Percentiles rank a stretch among this genome's conserved stretches.
These are phyloP conservation scores for Anarsia innoxiella DNA, from an alignment of 2,888 invertebrate genomes.

Conservation along the genomic window DNA sequence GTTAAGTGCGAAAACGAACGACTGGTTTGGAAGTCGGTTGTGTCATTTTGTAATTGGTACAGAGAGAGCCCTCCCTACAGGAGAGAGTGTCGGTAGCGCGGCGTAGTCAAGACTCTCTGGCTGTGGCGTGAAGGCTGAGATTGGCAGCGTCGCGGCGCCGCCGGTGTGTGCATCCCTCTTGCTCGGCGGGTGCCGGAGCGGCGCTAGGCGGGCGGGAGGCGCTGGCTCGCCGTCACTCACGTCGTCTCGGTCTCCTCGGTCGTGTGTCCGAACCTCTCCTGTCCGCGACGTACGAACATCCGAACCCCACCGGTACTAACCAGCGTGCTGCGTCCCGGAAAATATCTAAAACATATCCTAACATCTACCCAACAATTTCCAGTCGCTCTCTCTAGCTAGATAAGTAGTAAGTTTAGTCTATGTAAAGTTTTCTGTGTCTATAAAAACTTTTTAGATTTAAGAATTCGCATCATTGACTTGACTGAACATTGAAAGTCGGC, in stretches of 20 bases:
- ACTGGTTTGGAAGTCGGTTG: slow-evolving; percentile 27
- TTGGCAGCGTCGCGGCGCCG: slow-evolving; percentile 47
- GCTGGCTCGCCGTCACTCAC: slow-evolving; percentile 63
- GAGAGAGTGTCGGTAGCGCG: slow-evolving; percentile 49
- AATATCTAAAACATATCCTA: slow-evolving; percentile 39
- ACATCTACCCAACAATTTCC: slow-evolving; percentile 24
- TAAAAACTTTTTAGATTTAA: slow-evolving; percentile 27
- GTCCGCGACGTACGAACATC: slow-evolving; percentile 65
- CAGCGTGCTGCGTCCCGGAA: slow-evolving; percentile 42
- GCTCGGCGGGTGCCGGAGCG: slow-evolving; percentile 48
- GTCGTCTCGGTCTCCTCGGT: slow-evolving; percentile 64
- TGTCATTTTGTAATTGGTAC: slow-evolving; percentile 34
- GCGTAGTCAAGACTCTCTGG: slow-evolving; percentile 67
- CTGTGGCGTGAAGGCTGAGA: slow-evolving; percentile 62
- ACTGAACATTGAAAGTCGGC: slow-evolving; percentile 40
- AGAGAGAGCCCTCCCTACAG: slow-evolving; percentile 62
- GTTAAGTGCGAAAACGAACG: slow-evolving; percentile 37
- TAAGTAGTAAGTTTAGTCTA: slow-evolving; percentile 2
- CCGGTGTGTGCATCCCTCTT: slow-evolving; percentile 66
- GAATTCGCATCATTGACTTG: slow-evolving; percentile 31
- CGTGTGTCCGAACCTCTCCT: slow-evolving; percentile 70
- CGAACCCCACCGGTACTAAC: slow-evolving; percentile 63
- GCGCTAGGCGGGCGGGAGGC: slow-evolving; percentile 64
- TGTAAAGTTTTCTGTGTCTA: slow-evolving; percentile 22
- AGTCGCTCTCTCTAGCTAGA: slow-evolving; percentile 16